A percentile compares a stretch with the other conserved stretches of the same genome.
Conservation (phyloP, 2,888 invertebrate genomes). For the Drosophila fungiperda region DNA sequence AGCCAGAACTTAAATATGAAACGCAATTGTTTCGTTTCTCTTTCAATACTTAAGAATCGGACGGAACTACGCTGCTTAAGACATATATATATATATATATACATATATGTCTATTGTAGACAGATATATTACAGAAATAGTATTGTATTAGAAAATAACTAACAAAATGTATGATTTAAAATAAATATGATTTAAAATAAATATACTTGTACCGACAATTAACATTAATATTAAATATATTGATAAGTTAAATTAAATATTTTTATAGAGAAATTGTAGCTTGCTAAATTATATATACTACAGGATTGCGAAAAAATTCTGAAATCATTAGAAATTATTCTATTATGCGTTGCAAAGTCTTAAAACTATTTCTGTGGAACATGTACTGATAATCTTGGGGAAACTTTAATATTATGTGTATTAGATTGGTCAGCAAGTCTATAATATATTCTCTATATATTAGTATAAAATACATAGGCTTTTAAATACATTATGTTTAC, state of each 20-base stretch:
- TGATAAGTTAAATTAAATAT: too few species aligned
- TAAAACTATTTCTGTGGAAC: background rate
- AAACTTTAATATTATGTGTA: background rate
- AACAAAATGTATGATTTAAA: background rate
- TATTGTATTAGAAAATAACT: background rate
- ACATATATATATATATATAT: background rate
- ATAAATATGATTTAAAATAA: too few species aligned
- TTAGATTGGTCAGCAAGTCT: background rate
- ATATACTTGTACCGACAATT: too few species aligned
- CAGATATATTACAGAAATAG: background rate
- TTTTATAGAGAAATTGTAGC: background rate
- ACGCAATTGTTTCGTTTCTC: slow-evolving; percentile 24
- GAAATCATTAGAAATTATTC: background rate
- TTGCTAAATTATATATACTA: background rate
- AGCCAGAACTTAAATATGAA: slow-evolving; percentile 15
- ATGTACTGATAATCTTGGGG: background rate
- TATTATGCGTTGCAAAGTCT: background rate
- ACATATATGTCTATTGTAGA: background rate
- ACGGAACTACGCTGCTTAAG: slow-evolving; percentile 26
- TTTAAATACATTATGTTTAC: background rate
- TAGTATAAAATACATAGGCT: background rate
- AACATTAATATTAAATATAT: background rate
- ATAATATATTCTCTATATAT: background rate
- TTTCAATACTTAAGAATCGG: background rate
- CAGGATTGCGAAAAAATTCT: background rate